Evolutionary conservation across 2,797 vertebrate species (phyloP), one percentile per base, ranked within the genome.

Genomic region (Hypotaenidia okinawae): DNA sequence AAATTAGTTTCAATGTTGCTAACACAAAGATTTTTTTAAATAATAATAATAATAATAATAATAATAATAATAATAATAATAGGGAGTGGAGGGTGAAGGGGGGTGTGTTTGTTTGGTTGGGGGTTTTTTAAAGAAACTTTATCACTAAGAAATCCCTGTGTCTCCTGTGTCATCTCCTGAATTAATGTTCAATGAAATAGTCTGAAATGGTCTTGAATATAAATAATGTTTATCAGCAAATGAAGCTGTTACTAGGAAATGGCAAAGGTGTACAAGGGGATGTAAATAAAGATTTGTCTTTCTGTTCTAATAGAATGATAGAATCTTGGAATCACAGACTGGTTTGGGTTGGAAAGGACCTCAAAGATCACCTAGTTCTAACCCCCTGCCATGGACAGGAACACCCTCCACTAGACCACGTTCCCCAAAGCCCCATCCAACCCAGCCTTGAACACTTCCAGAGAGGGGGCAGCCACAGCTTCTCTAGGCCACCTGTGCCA

Each of bases 121-220:
- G 43, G 4, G 5, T 19, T 45, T 45, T 19, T 45, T 19, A 19
- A 45, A 45, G 43, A 19, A 45, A 45, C 43, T 45, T 45, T 45
- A 45, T 45, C 47, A 49, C 47, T 49, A 49, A 82, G 68, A 91
- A 45, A 73, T 74, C 1, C 27, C 90, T 88, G 13, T 54, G 58
- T 90, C 84, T 96, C 89, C 33, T 28, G 55, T 97, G 94, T 94
- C 84, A 87, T 77, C 28, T 87, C 43, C 33, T 84, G 77, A 51
- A 91, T 77, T 96, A 90, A 88, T 58, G 66, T 81, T 94, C 69
- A 92, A 33, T 96, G 35, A 96, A 96, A 93, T 39, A 62, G 24
- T 88, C 75, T 95, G 81, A 90, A 35, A 32, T 87, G 62, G 17
- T 82, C 68, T 58, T 92, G 30, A 91, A 61, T 68, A 84, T 75